Evolutionary conservation across 1,140 invertebrate genomes (phyloP).

Genomic region (Varroa destructor): DNA sequence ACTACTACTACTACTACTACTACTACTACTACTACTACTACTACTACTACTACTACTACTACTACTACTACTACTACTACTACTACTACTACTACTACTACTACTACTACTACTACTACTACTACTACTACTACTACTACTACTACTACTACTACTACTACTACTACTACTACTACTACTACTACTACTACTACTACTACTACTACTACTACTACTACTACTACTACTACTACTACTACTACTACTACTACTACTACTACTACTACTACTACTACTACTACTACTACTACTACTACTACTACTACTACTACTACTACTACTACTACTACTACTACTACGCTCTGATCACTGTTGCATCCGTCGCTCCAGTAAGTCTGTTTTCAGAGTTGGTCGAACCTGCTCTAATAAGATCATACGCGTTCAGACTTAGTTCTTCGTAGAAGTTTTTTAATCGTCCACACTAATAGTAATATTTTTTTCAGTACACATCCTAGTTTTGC

Average conservation of each 20-base stretch:
- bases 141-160: not conserved
- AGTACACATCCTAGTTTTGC: no score
- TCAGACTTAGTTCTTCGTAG: no score
- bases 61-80: no score
- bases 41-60: no score
- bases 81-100: constrained; percentile 22
- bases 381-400: no score
- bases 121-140: not conserved
- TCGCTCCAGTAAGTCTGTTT: no score
- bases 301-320: not conserved
- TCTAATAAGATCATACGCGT: no score
- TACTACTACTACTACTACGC: constrained; percentile 1
- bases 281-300: not conserved
- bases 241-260: not conserved
- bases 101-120: not conserved
- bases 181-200: not conserved
- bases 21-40: no score
- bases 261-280: not conserved
- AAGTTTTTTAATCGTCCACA: no score
- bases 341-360: constrained; percentile 24
- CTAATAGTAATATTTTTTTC: no score
- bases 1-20: no score
- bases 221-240: not conserved
- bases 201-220: not conserved
- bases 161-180: not conserved